Evolutionary conservation across 2,113 vertebrate genomes (phyloP).

Genomic region (Platichthys flesus): DNA sequence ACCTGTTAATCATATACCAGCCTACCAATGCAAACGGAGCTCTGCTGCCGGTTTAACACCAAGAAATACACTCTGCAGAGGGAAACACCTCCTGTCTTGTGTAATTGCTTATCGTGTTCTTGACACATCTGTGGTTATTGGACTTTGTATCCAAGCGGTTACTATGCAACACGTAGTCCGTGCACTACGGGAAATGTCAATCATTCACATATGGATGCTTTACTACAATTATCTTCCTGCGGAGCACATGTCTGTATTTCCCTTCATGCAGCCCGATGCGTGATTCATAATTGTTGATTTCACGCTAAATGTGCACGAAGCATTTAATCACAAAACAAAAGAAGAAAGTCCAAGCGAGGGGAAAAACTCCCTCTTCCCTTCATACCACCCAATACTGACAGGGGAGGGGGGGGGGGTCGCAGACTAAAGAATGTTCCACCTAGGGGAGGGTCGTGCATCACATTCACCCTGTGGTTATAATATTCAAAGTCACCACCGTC

Average conservation of each 20-base stretch:
- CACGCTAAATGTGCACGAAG: neutral
- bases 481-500: slow-evolving; percentile 38
- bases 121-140: slow-evolving; percentile 1
- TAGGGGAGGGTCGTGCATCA: slow-evolving; percentile 24
- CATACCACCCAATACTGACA: neutral
- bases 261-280: neutral
- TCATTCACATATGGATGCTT: neutral
- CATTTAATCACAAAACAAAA: neutral
- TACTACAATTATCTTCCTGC: neutral
- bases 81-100: slow-evolving; percentile 3
- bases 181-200: neutral
- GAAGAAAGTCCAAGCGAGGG: neutral
- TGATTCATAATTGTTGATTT: neutral
- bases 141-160: slow-evolving; percentile 44
- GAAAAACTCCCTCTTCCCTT: neutral
- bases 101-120: neutral
- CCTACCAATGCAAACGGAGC: slow-evolving; percentile 3
- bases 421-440: neutral
- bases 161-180: slow-evolving; percentile 17
- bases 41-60: slow-evolving; percentile 10
- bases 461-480: slow-evolving; percentile 3
- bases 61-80: neutral
- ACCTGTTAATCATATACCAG: neutral
- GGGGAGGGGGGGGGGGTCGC: neutral
- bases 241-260: neutral